Evolutionary conservation across 2,888 invertebrate species (phyloP).

Genomic region (Drosophila nr. medialis): DNA sequence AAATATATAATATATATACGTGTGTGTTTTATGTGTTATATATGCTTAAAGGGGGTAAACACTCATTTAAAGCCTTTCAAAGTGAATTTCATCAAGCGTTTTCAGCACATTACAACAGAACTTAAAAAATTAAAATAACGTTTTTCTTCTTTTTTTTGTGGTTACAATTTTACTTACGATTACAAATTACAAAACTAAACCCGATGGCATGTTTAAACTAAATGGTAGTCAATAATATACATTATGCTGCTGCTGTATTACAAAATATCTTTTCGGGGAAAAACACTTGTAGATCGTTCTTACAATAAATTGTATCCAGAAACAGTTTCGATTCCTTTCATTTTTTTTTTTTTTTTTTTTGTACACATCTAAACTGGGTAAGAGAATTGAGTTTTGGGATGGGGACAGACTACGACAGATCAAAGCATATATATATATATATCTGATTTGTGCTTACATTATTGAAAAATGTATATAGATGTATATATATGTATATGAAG

Average conservation of each 20-base stretch:
- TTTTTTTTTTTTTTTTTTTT: constrained; percentile 64
- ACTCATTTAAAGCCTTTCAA: constrained; percentile 61
- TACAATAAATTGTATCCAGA: constrained; percentile 45
- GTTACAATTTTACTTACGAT: constrained; percentile 48
- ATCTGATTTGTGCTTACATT: constrained; percentile 31
- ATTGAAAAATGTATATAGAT: constrained; percentile 37
- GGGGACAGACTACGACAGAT: constrained; percentile 46
- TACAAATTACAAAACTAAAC: constrained; percentile 64
- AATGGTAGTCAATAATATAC: constrained; percentile 72
- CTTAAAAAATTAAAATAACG: constrained; percentile 75
- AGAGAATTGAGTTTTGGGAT: constrained; percentile 36
- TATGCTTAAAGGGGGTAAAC: constrained; percentile 30
- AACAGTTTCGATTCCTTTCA: constrained; percentile 33
- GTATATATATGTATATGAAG: constrained; percentile 28
- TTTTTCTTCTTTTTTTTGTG: constrained; percentile 40
- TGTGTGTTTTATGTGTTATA: constrained; percentile 19
- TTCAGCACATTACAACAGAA: constrained; percentile 67
- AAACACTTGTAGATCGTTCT: constrained; percentile 38
- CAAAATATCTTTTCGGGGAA: constrained; percentile 37
- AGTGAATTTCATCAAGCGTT: constrained; percentile 57
- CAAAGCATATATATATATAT: constrained; percentile 43
- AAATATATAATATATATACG: constrained; percentile 46
- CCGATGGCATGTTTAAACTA: constrained; percentile 76
- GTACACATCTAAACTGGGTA: constrained; percentile 68
- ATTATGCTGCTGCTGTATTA: constrained; percentile 45